Evolutionary conservation across 2,113 vertebrate species (phyloP), one percentile per base, ranked within the genome.

Genomic region (Indicator indicator): DNA sequence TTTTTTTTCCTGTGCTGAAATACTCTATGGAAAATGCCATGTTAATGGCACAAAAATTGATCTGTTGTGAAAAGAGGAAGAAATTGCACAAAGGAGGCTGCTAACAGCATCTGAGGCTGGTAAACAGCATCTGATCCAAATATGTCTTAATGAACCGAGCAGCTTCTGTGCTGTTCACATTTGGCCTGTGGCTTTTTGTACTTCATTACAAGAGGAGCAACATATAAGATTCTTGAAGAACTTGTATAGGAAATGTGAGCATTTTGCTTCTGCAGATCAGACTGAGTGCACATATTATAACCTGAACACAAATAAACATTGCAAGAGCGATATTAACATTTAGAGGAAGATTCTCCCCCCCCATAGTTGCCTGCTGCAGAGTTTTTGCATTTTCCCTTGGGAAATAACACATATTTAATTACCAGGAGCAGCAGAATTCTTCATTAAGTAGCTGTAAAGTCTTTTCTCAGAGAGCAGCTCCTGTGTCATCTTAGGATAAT

Each of bases 181-280:
- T 91, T 86, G 79, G 15, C 75, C 87, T 80, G 33, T 83, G 91
- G 81, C 38, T 87, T 94, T 83, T 78, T 88, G 79, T 94, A 9
- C 78, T 95, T 85, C 54, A 60, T 36, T 36, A 32, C 54, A 80
- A 21, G 18, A 76, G 78, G 10, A 88, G 16, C 74, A 52, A 74
- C 7, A 33, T 14, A 52, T 59, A 26, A 19, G 68, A 71, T 74
- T 95, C 78, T 23, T 93, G 69, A 59, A 56, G 65, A 86, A 38
- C 13, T 88, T 72, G 20, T 36, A 15, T 36, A 44, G 56, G 54
- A 78, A 84, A 88, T 75, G 21, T 48, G 89, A 64, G 36, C 74
- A 6, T 46, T 92, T 28, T 77, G 5, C 79, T 94, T 83, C 42
- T 90, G 56, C 44, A 78, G 32, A 36, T 64, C 54, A 54, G 70